Base-by-base conservation (phyloP, 2,113 vertebrate genomes). In the Cryptotis parvus region DNA sequence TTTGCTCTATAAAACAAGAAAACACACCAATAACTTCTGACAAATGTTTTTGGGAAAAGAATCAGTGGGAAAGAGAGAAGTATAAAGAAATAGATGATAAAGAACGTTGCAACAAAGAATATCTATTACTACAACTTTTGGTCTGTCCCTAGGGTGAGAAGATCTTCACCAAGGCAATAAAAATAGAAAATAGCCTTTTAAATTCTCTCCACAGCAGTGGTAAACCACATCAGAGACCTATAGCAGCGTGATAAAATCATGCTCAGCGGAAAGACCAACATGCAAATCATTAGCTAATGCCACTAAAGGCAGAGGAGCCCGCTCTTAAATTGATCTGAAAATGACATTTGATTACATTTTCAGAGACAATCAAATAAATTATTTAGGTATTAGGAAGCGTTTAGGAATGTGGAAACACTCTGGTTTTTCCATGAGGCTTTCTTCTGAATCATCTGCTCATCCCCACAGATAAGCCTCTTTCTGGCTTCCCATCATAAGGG, bases 311-410 rank as follows among this genome's bases (percentile, higher is more conserved):
- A 37, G 69, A 82, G 58, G 33, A 82, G 61, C 10, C 22, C 0
- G 3, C 41, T 94, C 82, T 45, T 82, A 91, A 81, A 86, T 70
- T 61, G 41, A 92, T 55, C 78, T 91, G 89, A 91, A 92, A 85
- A 95, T 37, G 74, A 88, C 66, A 76, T 31, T 52, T 87, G 49
- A 76, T 89, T 86, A 93, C 7, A 63, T 81, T 93, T 95, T 55
- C 66, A 61, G 61, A 96, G 77, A 91, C 14, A 35, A 82, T 31
- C 65, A 66, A 87, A 91, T 84, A 87, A 84, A 94, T 94, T 92
- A 94, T 72, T 94, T 83, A 94, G 66, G 75, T 92, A 55, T 77
- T 85, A 85, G 80, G 49, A 78, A 63, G 69, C 26, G 80, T 94
- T 86, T 33, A 73, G 91, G 20, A 94, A 77, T 52, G 1, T 61